Base-by-base conservation (phyloP, 2,888 invertebrate genomes). In the Callinectes sapidus region DNA sequence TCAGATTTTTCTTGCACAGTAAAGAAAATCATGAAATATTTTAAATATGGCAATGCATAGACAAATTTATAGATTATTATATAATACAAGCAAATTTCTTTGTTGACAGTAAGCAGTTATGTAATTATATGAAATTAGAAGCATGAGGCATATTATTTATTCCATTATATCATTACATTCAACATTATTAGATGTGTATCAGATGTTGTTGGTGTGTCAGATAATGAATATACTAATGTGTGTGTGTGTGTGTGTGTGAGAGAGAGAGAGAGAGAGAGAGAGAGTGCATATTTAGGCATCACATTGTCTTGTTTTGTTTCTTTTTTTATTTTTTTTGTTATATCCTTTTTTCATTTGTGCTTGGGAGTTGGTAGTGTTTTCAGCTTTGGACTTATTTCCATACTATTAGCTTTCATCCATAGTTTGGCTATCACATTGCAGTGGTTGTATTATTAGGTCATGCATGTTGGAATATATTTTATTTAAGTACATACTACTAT, bases 191-290 rank as follows among this genome's bases (percentile, higher is more conserved):
- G 71, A 71, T 87, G 54, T 87, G 35, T 48, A 48, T 87, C 28
- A n/a, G 3, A 87, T 87, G 14, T n/a, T 87, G 87, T 87, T 48
- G 42, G 28, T 54, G 48, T 48, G 18, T 13, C 54, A 54, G 28
- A 48, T 77, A 8, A 77, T 77, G 32, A 77, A 77, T 28, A 14
- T 23, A 32, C n/a, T 77, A n/a, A 8, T 18, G 54, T 48, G 54
- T 23, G 28, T n/a, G n/a, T 54, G 54, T 54, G 87, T 87, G 54
- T 54, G 54, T 87, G 54, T 87, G 54, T 87, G 54, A 54, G 87
- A 48, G 87, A 48, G 87, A 48, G 87, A 48, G 87, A 48, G 87
- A 48, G 48, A 48, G 86, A 39, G 86, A 39, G 86, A 39, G 86
- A 39, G 86, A 39, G 86, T 86, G 86, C 48, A 48, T 48, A 48